Conservation (phyloP, 2,797 vertebrate species). For the Gila robusta region DNA sequence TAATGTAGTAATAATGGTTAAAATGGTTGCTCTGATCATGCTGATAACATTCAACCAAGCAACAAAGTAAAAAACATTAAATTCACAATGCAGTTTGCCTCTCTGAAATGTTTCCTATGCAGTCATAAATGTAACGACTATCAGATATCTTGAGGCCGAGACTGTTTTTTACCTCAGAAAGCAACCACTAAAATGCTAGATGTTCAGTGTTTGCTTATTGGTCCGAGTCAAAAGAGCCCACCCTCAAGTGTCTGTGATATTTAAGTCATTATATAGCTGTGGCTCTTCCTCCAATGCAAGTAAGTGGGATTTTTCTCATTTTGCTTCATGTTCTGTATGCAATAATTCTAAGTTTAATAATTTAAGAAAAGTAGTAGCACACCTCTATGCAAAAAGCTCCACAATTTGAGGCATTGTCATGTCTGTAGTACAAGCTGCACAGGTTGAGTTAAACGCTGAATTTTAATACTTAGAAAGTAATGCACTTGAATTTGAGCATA, state of each 20-base stretch:
- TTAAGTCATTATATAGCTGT: neutral
- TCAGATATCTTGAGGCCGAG: neutral
- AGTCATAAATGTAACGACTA: neutral
- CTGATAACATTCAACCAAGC: neutral
- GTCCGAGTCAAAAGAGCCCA: neutral
- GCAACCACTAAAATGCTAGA: neutral
- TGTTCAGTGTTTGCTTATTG: neutral
- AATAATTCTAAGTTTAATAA: neutral
- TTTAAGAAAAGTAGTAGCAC: too few relatives aligned
- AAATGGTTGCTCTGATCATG: constrained; percentile 10
- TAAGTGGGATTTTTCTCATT: too few relatives aligned
- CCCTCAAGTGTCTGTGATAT: neutral
- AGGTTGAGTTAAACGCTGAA: too few relatives aligned
- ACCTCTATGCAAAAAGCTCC: too few relatives aligned
- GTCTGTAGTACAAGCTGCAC: too few relatives aligned
- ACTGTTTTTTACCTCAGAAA: neutral
- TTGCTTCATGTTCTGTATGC: neutral
- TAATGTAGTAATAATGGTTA: neutral
- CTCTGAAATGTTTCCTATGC: neutral
- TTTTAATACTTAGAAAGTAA: too few relatives aligned
- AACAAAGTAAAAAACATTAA: neutral
- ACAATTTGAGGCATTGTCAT: too few relatives aligned
- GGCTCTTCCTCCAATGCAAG: neutral
- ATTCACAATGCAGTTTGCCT: neutral
- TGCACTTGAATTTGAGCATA: too few relatives aligned